Conservation (phyloP, 2,888 invertebrate species). For the Drosophila birchii region DNA sequence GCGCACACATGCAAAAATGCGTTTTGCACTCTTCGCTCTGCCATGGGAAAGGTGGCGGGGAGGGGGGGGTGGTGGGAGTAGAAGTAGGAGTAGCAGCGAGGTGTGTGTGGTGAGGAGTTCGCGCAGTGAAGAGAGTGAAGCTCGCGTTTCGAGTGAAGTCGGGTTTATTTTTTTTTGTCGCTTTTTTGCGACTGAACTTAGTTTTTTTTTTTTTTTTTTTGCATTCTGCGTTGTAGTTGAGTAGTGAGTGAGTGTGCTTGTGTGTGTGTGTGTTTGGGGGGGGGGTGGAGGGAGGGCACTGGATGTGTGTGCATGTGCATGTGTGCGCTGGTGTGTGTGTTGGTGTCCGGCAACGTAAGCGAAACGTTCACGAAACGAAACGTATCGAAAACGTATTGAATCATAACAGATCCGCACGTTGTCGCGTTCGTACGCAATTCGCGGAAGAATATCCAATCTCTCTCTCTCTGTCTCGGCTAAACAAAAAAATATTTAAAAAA, state of each 20-base stretch:
- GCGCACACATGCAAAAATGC: slow-evolving; percentile 43
- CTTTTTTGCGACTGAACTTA: slow-evolving; percentile 11
- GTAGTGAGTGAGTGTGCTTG: slow-evolving; percentile 10
- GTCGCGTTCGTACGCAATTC: slow-evolving; percentile 83
- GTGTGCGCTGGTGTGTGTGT: slow-evolving; percentile 49
- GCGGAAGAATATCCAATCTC: slow-evolving; percentile 69
- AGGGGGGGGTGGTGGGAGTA: slow-evolving; percentile 2
- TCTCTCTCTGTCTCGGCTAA: slow-evolving; percentile 59
- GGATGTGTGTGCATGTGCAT: slow-evolving; percentile 50
- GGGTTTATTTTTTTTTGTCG: slow-evolving; percentile 15
- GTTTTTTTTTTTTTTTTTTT: slow-evolving; percentile 22
- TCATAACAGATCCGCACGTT: slow-evolving; percentile 84
- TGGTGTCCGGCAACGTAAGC: slow-evolving; percentile 59
- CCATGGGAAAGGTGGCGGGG: neutral
- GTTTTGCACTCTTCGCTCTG: slow-evolving; percentile 35
- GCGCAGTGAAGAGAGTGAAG: slow-evolving; percentile 51
- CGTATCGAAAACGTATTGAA: slow-evolving; percentile 81
- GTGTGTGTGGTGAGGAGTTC: slow-evolving; percentile 11
- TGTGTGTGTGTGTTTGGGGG: slow-evolving; percentile 16
- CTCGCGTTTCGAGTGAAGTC: slow-evolving; percentile 28
- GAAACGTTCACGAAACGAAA: slow-evolving; percentile 60
- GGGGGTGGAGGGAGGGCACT: neutral
- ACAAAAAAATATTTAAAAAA: slow-evolving; percentile 39
- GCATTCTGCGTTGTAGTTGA: slow-evolving; percentile 43
- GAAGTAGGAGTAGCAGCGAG: neutral